A percentile compares a stretch with the other conserved stretches of the same genome.
These are phyloP conservation scores for Cryptoprocta ferox DNA, from an alignment of 2,797 vertebrate genomes.

Conservation along the genomic window DNA sequence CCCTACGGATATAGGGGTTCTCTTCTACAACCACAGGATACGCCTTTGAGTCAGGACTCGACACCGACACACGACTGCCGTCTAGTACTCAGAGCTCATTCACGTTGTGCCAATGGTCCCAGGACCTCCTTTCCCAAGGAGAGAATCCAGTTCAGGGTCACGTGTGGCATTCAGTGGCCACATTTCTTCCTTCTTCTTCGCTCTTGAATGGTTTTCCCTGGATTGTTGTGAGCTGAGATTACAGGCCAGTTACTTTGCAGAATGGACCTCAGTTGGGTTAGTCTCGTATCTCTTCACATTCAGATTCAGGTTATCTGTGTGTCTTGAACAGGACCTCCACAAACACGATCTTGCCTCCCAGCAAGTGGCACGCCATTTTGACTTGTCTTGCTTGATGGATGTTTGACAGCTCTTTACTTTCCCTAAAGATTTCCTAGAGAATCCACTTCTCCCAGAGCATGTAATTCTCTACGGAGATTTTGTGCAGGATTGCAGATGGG, in stretches of 20 bases:
- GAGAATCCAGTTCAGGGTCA: neutral
- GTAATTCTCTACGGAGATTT: neutral
- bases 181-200: neutral
- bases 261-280: neutral
- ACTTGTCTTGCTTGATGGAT: neutral
- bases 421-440: neutral
- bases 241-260: neutral
- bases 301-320: neutral
- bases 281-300: neutral
- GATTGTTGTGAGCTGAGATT: neutral
- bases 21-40: neutral
- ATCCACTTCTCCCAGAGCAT: neutral
- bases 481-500: neutral
- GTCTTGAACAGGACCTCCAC: neutral
- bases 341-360: neutral
- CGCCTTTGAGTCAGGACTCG: neutral
- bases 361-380: no score
- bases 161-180: neutral
- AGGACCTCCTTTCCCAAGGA: neutral
- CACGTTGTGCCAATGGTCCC: neutral
- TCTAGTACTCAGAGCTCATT: neutral
- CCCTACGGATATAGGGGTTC: neutral
- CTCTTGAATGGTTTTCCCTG: neutral
- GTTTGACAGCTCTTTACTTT: neutral
- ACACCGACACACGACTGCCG: neutral